Conservation (phyloP, 2,113 vertebrate species). For the Leucosticte australis region DNA sequence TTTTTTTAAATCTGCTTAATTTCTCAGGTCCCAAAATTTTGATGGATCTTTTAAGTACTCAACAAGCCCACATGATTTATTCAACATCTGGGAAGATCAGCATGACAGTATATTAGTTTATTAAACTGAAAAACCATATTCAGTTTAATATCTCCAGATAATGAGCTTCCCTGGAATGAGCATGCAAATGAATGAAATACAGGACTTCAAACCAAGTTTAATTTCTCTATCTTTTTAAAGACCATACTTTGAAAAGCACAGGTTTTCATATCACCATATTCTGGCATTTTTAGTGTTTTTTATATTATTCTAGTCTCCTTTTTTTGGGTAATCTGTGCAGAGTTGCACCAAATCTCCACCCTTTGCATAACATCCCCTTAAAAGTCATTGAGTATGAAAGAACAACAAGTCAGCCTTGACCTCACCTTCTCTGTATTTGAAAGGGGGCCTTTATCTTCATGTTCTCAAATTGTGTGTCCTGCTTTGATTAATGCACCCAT, state of each 20-base stretch:
- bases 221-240: neutral
- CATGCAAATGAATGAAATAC: neutral
- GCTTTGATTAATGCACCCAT: constrained; percentile 12
- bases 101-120: neutral
- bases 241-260: neutral
- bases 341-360: neutral
- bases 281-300: neutral
- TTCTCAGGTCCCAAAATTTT: neutral
- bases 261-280: neutral
- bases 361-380: neutral
- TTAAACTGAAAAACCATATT: neutral
- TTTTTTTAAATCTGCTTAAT: neutral
- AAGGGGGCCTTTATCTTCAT: constrained; percentile 2
- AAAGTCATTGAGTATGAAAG: neutral
- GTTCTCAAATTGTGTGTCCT: neutral
- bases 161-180: neutral
- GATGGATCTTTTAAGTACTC: neutral
- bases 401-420: neutral
- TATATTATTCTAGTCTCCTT: neutral
- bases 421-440: neutral
- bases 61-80: neutral
- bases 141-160: neutral
- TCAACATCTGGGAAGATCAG: neutral
- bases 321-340: neutral
- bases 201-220: neutral